A percentile compares a stretch with the other conserved stretches of the same genome.
Conservation (phyloP, 2,113 vertebrate genomes). For the Pampusana beccarii region DNA sequence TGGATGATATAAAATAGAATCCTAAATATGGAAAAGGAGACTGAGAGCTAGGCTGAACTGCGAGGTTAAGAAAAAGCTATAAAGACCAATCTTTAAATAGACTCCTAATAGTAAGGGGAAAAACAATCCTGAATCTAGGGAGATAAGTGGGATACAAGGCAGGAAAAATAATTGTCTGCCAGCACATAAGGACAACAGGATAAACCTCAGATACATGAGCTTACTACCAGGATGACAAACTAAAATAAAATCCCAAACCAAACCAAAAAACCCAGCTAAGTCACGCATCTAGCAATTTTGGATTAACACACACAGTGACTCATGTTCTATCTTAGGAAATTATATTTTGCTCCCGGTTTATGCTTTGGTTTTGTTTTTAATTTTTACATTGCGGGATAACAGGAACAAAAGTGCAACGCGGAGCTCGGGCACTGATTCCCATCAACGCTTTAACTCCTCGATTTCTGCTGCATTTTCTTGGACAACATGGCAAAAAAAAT, state of each 20-base stretch:
- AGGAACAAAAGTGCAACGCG: not conserved
- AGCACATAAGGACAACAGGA: not conserved
- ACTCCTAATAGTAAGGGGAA: not conserved
- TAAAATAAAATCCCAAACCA: not conserved
- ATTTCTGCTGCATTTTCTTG: not conserved
- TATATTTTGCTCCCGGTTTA: not conserved
- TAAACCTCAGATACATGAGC: not conserved
- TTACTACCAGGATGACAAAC: not conserved
- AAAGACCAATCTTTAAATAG: not conserved
- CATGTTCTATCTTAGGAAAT: not conserved
- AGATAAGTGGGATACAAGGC: not conserved
- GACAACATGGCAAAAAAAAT: not conserved
- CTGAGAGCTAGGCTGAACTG: not conserved
- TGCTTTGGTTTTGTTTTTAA: not conserved
- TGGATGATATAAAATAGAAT: not conserved
- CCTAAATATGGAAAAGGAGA: not conserved
- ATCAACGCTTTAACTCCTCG: not conserved
- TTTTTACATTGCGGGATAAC: not conserved
- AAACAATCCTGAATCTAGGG: not conserved
- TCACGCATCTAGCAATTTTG: not conserved
- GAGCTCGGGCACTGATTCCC: not conserved
- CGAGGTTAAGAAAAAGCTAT: not conserved
- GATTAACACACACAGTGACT: accelerated
- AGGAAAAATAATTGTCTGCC: not conserved
- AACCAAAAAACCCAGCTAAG: not conserved